Base-by-base conservation (phyloP, 2,113 vertebrate species). In the Deroptyus accipitrinus region DNA sequence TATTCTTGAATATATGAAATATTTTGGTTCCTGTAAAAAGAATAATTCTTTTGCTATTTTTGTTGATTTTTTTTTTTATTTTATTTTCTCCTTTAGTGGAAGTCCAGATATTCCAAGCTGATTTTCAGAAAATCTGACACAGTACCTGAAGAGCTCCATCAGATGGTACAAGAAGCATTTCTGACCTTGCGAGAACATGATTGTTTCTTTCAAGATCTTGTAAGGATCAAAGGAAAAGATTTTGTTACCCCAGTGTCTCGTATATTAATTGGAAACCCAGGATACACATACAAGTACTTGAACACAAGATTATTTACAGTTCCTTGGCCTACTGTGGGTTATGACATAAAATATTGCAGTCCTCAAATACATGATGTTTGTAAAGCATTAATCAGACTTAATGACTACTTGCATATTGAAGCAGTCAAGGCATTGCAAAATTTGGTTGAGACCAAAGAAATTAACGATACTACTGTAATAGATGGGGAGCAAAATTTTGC, bases 221-320 rank as follows among this genome's bases (percentile, higher is more conserved):
- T 99, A 13, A 98, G 98, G 37, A 97, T 99, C 91, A 99, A 99
- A 74, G 99, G 98, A 83, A 98, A 98, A 86, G 99, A 99, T 72
- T 96, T 99, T 35, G 97, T 99, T 96, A 99, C 99, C 3, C 98
- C 98, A 0, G 99, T 99, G 55, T 99, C 98, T 11, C 98, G 99
- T 41, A 97, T 98, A 88, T 98, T 99, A 86, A 98, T 99, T 72
- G 99, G 99, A 57, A 97, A 98, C 78, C 98, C 99, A 2, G 99
- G 99, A 69, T 98, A 97, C 94, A 99, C 99, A 80, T 99, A 99
- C 91, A 99, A 98, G 88, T 99, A 99, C 90, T 98, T 99, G 97
- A 99, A 99, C 96, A 99, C 99, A 8, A 98, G 99, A 92, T 98
- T 99, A 83, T 99, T 99, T 94, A 98, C 99, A 19, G 98, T 99